phyloP scores from a whole-genome alignment of 2,888 invertebrate genomes.

The Pteria penguin region DNA sequence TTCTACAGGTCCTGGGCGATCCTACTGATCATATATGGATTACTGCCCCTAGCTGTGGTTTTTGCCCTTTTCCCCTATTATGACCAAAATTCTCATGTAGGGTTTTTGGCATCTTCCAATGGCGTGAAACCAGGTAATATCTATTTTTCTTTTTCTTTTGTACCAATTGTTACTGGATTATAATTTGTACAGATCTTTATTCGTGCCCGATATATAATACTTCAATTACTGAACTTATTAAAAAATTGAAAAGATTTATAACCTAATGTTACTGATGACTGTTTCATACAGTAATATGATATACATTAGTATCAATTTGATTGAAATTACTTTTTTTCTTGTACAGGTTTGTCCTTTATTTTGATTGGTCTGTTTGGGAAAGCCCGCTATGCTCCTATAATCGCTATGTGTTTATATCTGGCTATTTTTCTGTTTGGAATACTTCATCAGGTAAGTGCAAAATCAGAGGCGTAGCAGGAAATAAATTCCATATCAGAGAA shows the following conservation, averaged over 20 bases:
- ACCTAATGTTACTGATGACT: no score
- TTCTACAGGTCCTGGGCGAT: conserved; percentile 65
- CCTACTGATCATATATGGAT: conserved; percentile 66
- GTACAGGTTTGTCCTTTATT: conserved; percentile 48
- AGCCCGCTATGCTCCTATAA: conserved; percentile 51
- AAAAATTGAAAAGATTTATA: no score
- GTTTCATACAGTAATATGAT: no score
- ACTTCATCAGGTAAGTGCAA: conserved; percentile 66
- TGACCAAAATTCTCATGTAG: conserved; percentile 59
- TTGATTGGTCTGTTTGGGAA: conserved; percentile 38
- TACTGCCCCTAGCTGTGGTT: conserved; percentile 69
- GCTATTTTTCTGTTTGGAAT: conserved; percentile 69
- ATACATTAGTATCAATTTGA: no score
- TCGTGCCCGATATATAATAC: no score
- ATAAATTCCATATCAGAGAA: no score
- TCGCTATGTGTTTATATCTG: conserved; percentile 67
- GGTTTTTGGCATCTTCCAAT: conserved; percentile 62
- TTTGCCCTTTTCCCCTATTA: conserved; percentile 71
- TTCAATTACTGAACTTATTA: no score
- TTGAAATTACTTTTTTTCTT: background rate
- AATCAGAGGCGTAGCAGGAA: no score
- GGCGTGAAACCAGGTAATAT: conserved; percentile 68
- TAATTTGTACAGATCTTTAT: no score
- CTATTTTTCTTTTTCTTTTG: background rate
- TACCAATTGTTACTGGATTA: background rate